phyloP scores from a whole-genome alignment of 2,888 invertebrate species.

The Temnothorax ravouxi region DNA sequence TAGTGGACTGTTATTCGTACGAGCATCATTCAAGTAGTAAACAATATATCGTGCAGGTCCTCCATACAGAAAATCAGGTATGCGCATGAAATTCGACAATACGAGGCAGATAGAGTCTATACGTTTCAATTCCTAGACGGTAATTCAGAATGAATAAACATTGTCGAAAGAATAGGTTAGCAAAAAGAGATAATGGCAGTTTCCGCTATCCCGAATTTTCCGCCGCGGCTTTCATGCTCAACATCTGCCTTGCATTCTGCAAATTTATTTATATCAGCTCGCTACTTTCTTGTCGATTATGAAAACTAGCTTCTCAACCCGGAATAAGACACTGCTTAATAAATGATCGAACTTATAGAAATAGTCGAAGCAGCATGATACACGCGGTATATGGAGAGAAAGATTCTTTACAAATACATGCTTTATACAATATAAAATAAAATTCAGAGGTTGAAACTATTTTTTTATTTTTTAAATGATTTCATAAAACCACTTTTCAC shows the following conservation, averaged over 20 bases:
- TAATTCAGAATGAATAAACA: conserved; percentile 14
- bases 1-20: background rate
- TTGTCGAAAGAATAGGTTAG: conserved; percentile 13
- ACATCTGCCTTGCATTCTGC: conserved; percentile 1
- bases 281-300: background rate
- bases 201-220: conserved; percentile 5
- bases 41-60: background rate
- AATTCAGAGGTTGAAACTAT: background rate
- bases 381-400: background rate
- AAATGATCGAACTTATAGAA: conserved; percentile 25
- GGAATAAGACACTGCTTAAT: background rate
- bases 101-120: background rate
- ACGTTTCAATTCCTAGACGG: conserved; percentile 21
- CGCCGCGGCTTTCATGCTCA: background rate
- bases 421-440: background rate
- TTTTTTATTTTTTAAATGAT: background rate
- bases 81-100: conserved; percentile 21
- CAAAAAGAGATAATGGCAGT: conserved; percentile 28
- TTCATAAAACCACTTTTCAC: background rate
- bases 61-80: conserved; percentile 23
- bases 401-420: background rate
- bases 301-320: background rate
- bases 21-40: background rate
- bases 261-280: conserved; percentile 28
- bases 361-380: background rate